Conservation (phyloP, 2,113 vertebrate genomes). For the Lasiurus borealis region DNA sequence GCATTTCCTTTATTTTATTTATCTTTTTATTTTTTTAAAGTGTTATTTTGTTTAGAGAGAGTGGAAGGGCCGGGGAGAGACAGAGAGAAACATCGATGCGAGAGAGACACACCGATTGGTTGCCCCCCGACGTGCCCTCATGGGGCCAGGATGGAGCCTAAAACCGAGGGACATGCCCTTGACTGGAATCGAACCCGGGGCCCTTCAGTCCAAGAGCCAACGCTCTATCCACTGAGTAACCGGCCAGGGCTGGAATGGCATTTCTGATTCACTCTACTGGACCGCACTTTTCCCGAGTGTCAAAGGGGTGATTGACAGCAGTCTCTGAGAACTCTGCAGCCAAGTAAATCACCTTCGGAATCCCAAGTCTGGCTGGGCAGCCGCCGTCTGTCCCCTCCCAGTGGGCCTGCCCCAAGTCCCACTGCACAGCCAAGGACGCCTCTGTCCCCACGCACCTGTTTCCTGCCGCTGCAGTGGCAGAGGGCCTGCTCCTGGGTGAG, state of each 20-base stretch:
- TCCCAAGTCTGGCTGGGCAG: neutral
- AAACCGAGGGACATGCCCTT: too few relatives aligned
- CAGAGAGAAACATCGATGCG: too few relatives aligned
- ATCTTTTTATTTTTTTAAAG: too few relatives aligned
- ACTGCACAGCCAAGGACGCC: neutral
- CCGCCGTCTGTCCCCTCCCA: neutral
- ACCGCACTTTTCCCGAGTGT: neutral
- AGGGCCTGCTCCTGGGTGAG: slow-evolving; percentile 5
- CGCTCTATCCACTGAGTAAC: too few relatives aligned
- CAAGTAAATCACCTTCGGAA: too few relatives aligned
- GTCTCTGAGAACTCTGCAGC: neutral
- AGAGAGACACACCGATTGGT: too few relatives aligned
- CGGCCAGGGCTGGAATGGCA: neutral
- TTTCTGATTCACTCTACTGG: neutral
- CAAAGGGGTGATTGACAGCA: neutral
- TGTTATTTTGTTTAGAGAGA: too few relatives aligned
- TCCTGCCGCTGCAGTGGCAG: slow-evolving; percentile 27
- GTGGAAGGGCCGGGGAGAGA: too few relatives aligned
- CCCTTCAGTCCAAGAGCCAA: too few relatives aligned
- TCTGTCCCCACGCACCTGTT: slow-evolving; percentile 59
- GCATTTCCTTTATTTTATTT: neutral
- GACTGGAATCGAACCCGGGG: too few relatives aligned
- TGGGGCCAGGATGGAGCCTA: too few relatives aligned
- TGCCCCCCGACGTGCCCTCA: too few relatives aligned
- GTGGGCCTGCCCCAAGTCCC: slow-evolving; percentile 26